These are phyloP conservation scores for Stegostoma tigrinum DNA, from an alignment of 2,113 vertebrate species.

Conservation along the genomic window DNA sequence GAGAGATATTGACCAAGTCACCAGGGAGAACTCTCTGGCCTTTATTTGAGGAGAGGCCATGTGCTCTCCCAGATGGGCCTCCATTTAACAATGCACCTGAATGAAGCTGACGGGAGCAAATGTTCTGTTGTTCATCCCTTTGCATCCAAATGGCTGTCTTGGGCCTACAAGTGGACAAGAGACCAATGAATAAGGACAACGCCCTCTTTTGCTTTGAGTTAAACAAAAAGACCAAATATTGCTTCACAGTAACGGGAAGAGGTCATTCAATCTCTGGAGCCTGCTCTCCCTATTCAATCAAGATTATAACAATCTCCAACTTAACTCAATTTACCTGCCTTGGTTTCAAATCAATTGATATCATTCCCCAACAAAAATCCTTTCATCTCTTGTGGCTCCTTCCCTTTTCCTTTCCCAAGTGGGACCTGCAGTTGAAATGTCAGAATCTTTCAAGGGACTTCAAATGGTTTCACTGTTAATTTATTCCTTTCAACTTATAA, in stretches of 20 bases:
- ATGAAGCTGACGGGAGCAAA: background rate
- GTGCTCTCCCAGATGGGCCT: background rate
- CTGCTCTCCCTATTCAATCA: background rate
- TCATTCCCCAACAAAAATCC: background rate
- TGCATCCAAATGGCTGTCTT: background rate
- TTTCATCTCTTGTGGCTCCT: background rate
- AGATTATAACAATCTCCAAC: background rate
- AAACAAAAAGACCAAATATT: background rate
- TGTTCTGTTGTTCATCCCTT: background rate
- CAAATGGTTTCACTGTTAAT: background rate
- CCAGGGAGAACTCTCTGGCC: background rate
- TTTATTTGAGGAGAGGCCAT: background rate
- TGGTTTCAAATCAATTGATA: background rate
- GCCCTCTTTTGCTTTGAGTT: background rate
- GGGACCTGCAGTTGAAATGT: background rate
- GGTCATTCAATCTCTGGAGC: background rate
- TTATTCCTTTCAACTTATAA: background rate
- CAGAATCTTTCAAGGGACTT: background rate
- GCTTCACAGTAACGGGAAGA: background rate
- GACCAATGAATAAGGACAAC: background rate
- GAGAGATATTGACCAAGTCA: no score
- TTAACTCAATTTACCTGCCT: background rate
- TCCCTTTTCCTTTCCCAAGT: background rate
- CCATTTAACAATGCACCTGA: background rate
- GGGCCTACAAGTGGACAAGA: background rate